Evolutionary conservation across 2,113 vertebrate genomes (phyloP), one percentile per base, ranked within the genome.

Genomic region (Pan paniscus): DNA sequence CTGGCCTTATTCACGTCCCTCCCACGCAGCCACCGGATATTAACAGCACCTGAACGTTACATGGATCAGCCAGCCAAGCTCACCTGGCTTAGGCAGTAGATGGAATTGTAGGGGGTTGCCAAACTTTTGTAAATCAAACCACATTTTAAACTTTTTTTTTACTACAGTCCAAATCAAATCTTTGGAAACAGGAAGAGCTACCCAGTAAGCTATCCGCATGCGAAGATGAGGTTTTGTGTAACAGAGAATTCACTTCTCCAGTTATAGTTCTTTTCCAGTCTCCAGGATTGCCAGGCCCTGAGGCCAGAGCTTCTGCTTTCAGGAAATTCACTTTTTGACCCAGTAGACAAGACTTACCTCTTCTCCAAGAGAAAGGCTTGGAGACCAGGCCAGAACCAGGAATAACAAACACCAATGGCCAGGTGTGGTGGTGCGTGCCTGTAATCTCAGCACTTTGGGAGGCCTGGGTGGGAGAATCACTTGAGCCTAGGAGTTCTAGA

Each of bases 141-240:
- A 6, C 79, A 10, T 88, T 86, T 55, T 57, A 3, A 35, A 68
- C 40, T 38, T 55, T 1, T 61, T 1, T 61, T 57, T 92, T 73
- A 30, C 68, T 79, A 0, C 81, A 50, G 89, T 96, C 80, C 76
- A 85, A 32, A 38, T 75, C 80, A 96, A 17, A 76, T 38, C n/a
- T 84, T 87, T 91, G n/a, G 61, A 78, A 89, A 90, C 14, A 38
- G 87, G 64, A 81, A 57, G 57, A 25, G 18, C 48, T 79, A 27
- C n/a, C 8, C 3, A 1, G 72, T 93, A 80, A 79, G 55, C 17
- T 50, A 46, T n/a, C 72, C 83, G 35, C 9, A 1, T 59, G 57
- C 83, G 76, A 76, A 96, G 76, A 70, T 80, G 57, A 96, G 46
- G 50, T 80, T 82, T 94, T 72, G n/a, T 14, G 32, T 46, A 30